phyloP scores from a whole-genome alignment of 2,797 vertebrate species.

The Masticophis lateralis region DNA sequence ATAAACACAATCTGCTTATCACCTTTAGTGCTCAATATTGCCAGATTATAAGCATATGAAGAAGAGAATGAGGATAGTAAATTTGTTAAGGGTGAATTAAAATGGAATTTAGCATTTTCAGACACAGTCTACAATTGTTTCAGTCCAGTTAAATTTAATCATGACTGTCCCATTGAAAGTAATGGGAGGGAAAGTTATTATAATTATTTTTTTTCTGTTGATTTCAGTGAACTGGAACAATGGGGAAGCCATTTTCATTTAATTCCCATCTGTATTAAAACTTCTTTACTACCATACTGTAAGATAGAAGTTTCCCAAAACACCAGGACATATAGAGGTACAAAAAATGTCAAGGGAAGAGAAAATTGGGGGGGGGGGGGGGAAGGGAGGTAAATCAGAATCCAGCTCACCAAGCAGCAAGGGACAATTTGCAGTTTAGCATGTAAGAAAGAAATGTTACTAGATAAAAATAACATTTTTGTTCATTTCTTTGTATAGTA shows the following conservation, averaged over 20 bases:
- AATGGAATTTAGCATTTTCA: not conserved
- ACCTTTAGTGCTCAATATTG: slow-evolving; percentile 8
- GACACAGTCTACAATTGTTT: not conserved
- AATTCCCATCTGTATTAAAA: not conserved
- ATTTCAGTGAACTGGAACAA: not conserved
- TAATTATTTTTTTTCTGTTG: not conserved
- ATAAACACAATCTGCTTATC: not conserved
- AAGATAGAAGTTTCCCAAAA: not conserved
- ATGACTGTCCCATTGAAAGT: not conserved
- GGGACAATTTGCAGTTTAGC: not conserved
- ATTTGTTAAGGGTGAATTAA: not conserved
- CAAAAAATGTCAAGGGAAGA: not conserved
- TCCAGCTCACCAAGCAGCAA: not conserved
- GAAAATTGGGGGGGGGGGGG: not conserved
- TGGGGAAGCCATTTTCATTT: not conserved
- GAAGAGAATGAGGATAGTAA: not conserved
- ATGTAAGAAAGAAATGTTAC: not conserved
- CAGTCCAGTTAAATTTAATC: not conserved
- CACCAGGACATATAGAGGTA: not conserved
- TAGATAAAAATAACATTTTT: not conserved
- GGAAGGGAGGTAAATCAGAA: not conserved
- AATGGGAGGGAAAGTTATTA: not conserved
- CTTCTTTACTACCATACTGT: not conserved
- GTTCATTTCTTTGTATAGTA: not conserved
- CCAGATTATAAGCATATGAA: slow-evolving; percentile 9